These are phyloP conservation scores for Lampropteryx suffumata DNA, from an alignment of 2,888 invertebrate species.

Conservation along the genomic window DNA sequence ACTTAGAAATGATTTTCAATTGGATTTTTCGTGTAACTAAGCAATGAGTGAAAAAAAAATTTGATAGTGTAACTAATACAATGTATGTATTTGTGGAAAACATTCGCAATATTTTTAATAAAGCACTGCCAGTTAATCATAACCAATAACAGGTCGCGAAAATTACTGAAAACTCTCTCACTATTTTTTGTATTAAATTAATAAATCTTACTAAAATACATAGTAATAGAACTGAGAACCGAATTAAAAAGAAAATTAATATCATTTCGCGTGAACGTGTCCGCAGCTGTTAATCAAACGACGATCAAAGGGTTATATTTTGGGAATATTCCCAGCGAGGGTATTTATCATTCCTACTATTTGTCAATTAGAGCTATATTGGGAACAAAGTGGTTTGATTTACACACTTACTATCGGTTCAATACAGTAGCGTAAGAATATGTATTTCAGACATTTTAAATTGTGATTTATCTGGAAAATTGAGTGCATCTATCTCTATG, in stretches of 20 bases:
- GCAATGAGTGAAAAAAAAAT: no score
- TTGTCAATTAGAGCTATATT: constrained; percentile 82
- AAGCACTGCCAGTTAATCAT: constrained; percentile 39
- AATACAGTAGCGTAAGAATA: constrained; percentile 19
- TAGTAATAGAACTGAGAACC: constrained; percentile 47
- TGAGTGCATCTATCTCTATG: constrained; percentile 3
- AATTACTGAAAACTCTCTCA: constrained; percentile 43
- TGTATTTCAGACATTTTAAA: constrained; percentile 19
- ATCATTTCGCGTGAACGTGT: constrained; percentile 68
- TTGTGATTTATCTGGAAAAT: constrained; percentile 27
- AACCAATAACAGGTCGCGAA: constrained; percentile 40
- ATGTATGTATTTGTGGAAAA: not conserved
- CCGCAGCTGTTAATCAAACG: constrained; percentile 73
- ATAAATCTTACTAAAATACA: constrained; percentile 68
- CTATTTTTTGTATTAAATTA: constrained; percentile 45
- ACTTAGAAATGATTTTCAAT: not conserved
- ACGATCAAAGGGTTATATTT: constrained; percentile 78
- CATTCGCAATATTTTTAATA: constrained; percentile 13
- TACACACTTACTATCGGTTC: constrained; percentile 55
- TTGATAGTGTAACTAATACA: no score
- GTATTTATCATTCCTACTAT: constrained; percentile 81
- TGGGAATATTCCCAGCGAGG: constrained; percentile 69
- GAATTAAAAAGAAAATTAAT: constrained; percentile 80
- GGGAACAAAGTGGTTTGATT: constrained; percentile 75
- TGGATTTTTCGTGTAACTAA: no score